Percentiles rank a stretch among this genome's conserved stretches.
Evolutionary conservation across 2,888 invertebrate species (phyloP).

Genomic region (Pyralis farinalis): DNA sequence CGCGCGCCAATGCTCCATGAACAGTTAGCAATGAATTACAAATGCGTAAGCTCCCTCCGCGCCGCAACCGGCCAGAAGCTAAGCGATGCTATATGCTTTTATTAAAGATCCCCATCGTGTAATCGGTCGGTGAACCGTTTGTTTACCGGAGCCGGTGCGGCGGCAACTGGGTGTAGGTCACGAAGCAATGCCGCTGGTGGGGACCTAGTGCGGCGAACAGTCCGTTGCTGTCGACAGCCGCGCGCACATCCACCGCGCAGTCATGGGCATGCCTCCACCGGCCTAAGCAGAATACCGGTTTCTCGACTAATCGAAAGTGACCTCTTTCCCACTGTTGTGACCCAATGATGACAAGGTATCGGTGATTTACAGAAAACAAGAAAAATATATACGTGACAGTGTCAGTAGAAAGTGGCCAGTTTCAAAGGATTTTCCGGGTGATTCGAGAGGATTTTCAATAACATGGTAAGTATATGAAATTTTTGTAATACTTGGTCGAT

Average conservation of each 20-base stretch:
- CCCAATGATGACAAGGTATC: constrained; percentile 54
- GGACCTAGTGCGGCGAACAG: constrained; percentile 42
- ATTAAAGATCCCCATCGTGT: constrained; percentile 46
- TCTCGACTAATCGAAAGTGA: constrained; percentile 51
- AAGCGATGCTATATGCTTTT: constrained; percentile 37
- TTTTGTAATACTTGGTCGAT: constrained; percentile 7
- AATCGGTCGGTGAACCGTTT: constrained; percentile 80
- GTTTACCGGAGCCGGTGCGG: constrained; percentile 68
- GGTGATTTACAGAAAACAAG: constrained; percentile 36
- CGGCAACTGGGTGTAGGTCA: constrained; percentile 69
- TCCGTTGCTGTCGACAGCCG: constrained; percentile 53
- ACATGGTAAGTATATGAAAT: constrained; percentile 49
- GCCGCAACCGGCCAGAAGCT: constrained; percentile 35
- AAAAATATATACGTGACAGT: constrained; percentile 51
- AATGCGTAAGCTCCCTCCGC: constrained; percentile 44
- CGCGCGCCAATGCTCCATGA: constrained; percentile 54
- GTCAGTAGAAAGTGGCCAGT: constrained; percentile 52
- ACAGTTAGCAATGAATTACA: constrained; percentile 76
- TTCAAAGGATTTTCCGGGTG: constrained; percentile 46
- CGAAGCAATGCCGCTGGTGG: constrained; percentile 50
- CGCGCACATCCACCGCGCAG: constrained; percentile 53
- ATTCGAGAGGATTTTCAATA: constrained; percentile 31
- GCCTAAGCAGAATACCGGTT: constrained; percentile 38
- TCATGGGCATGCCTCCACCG: constrained; percentile 49
- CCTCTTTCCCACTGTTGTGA: constrained; percentile 52